Percentiles rank a stretch among this genome's conserved stretches.
These are phyloP conservation scores for Drosophila kanekoi DNA, from an alignment of 2,888 invertebrate species.

Conservation along the genomic window DNA sequence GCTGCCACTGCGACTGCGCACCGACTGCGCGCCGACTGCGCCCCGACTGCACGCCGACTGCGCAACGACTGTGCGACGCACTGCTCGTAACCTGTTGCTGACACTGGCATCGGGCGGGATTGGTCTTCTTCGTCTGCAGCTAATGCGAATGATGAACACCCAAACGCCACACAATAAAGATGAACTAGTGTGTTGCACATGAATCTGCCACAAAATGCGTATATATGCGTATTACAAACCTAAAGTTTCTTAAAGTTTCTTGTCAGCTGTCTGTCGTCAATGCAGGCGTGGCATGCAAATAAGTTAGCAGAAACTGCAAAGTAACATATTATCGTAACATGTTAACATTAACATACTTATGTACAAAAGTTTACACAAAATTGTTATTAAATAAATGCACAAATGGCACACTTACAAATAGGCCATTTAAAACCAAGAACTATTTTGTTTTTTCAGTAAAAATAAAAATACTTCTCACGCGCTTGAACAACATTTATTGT, in stretches of 20 bases:
- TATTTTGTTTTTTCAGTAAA: no score
- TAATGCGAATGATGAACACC: constrained; percentile 28
- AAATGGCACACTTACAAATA: no score
- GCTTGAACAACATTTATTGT: no score
- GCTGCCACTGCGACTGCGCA: constrained; percentile 11
- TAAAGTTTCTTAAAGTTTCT: constrained; percentile 18
- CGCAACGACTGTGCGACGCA: constrained; percentile 15
- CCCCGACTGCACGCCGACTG: constrained; percentile 11
- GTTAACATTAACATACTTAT: no score
- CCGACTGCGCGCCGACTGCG: constrained; percentile 31
- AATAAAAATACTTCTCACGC: no score
- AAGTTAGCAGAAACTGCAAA: neutral
- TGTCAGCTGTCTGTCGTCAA: constrained; percentile 3
- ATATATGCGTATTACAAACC: constrained; percentile 8
- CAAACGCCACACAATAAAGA: constrained; percentile 9
- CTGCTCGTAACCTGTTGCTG: constrained; percentile 35
- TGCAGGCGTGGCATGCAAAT: no score
- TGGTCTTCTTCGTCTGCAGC: constrained; percentile 32
- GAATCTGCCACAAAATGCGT: constrained; percentile 16
- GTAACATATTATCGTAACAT: no score
- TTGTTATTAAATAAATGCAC: no score
- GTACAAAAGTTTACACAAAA: no score
- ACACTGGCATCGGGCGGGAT: constrained; percentile 50
- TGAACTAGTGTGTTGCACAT: neutral
- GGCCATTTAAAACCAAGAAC: no score